Percentiles rank a stretch among this genome's conserved stretches.
phyloP scores from a whole-genome alignment of 2,113 vertebrate species.

The Onychorhynchus coronatus region DNA sequence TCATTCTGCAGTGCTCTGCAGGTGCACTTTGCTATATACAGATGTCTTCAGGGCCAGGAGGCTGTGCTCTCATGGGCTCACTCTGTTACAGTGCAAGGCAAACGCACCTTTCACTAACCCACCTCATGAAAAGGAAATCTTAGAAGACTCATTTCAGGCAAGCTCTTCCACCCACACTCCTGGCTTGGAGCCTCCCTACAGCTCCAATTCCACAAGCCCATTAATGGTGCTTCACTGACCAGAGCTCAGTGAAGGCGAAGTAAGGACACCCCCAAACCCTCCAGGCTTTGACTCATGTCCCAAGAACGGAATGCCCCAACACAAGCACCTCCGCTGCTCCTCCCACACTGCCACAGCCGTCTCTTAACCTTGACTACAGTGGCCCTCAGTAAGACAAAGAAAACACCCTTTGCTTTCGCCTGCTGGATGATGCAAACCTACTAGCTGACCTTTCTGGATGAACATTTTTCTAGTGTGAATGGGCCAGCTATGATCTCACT shows the following conservation, averaged over 20 bases:
- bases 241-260: not conserved
- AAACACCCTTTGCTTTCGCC: slow-evolving; percentile 14
- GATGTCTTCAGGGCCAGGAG: not conserved
- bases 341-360: not conserved
- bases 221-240: not conserved
- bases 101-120: not conserved
- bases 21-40: not conserved
- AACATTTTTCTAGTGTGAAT: slow-evolving; percentile 63
- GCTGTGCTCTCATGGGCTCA: not conserved
- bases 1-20: not conserved
- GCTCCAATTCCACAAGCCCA: not conserved
- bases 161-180: not conserved
- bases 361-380: slow-evolving; percentile 30
- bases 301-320: not conserved
- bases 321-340: not conserved
- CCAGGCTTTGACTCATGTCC: not conserved
- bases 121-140: not conserved
- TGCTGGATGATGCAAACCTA: slow-evolving; percentile 45
- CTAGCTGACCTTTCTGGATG: slow-evolving; percentile 60
- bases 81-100: rapidly evolving
- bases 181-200: not conserved
- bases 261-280: not conserved
- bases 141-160: not conserved
- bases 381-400: slow-evolving; percentile 48
- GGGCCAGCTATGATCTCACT: slow-evolving; percentile 69